Base-by-base conservation (phyloP, 2,888 invertebrate species). In the Stictocephala bisonia region DNA sequence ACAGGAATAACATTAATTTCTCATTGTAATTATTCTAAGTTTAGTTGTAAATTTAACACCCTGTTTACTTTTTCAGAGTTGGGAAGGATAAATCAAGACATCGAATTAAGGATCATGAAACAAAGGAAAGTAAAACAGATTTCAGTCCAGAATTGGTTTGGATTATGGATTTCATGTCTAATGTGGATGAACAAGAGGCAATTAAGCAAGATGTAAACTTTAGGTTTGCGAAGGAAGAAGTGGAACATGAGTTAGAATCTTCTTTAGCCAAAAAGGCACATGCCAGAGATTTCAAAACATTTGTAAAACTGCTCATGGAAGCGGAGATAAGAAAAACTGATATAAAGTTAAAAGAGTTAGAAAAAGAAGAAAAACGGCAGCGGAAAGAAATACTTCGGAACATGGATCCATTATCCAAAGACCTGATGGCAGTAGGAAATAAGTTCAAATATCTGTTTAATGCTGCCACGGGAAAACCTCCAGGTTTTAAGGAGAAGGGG, bases 351-450 rank as follows among this genome's bases (percentile, higher is more conserved):
- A 67, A 26, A 48, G 29, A 67, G 48, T 26, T 26, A 15, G 27
- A 35, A 24, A 44, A 40, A 18, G 22, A 11, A 11, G 50, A 67
- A 15, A 67, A 40, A 29, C 9, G 22, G 41, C 41, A 24, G 18
- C 24, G 50, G 1, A 48, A 40, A 48, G 50, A 67, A 18, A 67
- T 48, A 7, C 27, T 48, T 24, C 41, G 44, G 26, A 67, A 51
- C 7, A 31, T 50, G 48, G 71, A 44, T 24, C 58, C 26, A n/a
- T 24, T 31, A 29, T 58, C 31, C 15, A 35, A 71, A 29, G 60
- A 60, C n/a, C 51, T 53, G 51, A 69, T 31, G 20, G 71, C 31
- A 18, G 44, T 51, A 53, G 69, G 40, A 11, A 27, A 22, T 9
- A 60, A 35, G 24, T 60, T 60, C 24, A 60, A 60, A 13, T 22